Percentiles rank a stretch among this genome's conserved stretches.
phyloP scores from a whole-genome alignment of 2,113 vertebrate species.

The Pygoscelis adeliae region DNA sequence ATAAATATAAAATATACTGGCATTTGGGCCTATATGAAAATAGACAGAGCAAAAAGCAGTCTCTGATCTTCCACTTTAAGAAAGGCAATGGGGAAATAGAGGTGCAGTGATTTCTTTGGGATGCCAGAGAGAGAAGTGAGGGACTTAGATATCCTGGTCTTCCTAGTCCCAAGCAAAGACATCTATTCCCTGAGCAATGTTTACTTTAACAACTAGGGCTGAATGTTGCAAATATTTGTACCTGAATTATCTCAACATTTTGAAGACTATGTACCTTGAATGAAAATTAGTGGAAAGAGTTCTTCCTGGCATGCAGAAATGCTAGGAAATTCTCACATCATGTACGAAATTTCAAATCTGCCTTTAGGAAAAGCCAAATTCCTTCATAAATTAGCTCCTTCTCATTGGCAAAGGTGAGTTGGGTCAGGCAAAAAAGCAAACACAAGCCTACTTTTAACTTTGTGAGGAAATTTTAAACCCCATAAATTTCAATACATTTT shows the following conservation, averaged over 20 bases:
- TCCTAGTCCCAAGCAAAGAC: not conserved
- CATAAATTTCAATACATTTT: slow-evolving; percentile 27
- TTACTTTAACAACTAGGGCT: not conserved
- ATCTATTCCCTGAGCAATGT: not conserved
- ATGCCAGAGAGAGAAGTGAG: not conserved
- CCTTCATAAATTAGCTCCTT: slow-evolving; percentile 4
- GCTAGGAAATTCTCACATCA: slow-evolving; percentile 56
- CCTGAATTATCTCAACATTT: slow-evolving; percentile 25
- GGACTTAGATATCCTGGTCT: not conserved
- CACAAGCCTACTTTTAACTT: not conserved
- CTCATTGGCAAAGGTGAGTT: slow-evolving; percentile 7
- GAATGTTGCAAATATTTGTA: slow-evolving; percentile 24
- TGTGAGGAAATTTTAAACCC: slow-evolving; percentile 6
- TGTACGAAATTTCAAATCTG: slow-evolving; percentile 27
- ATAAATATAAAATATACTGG: not conserved
- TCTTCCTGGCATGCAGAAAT: slow-evolving; percentile 30
- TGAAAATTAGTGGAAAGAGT: slow-evolving; percentile 23
- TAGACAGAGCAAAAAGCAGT: not conserved
- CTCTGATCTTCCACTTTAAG: not conserved
- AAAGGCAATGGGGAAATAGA: not conserved
- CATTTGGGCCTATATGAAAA: not conserved
- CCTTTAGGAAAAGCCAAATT: slow-evolving; percentile 47
- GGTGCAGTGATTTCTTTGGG: not conserved
- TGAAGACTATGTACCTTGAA: slow-evolving; percentile 8
- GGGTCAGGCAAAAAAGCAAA: slow-evolving; percentile 19